Evolutionary conservation across 2,113 vertebrate species (phyloP).

Genomic region (Leptosomus discolor): DNA sequence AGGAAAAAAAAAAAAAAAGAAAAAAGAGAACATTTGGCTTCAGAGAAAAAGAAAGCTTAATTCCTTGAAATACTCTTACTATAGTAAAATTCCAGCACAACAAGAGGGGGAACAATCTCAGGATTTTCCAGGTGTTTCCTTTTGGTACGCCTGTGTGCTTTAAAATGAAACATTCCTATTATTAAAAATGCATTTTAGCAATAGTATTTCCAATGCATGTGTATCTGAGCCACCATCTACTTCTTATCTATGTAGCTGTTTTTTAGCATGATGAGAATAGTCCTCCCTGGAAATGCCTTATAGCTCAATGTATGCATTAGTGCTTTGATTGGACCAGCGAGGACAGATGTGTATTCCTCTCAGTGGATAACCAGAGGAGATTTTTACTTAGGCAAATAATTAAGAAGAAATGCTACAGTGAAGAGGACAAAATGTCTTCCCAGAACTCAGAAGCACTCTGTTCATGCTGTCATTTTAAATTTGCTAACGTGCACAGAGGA

Average conservation of each 20-base stretch:
- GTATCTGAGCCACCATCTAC: neutral
- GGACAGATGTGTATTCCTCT: neutral
- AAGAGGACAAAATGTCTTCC: neutral
- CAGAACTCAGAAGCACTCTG: neutral
- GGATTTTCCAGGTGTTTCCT: neutral
- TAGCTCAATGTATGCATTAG: neutral
- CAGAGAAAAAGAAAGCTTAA: neutral
- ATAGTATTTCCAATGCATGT: neutral
- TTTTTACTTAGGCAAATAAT: constrained; percentile 6
- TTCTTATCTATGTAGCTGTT: neutral
- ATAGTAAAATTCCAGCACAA: neutral
- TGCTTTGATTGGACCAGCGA: neutral
- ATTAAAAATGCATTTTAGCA: neutral
- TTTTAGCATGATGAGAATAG: neutral
- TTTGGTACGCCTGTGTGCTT: neutral
- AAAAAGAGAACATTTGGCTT: neutral
- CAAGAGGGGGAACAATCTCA: neutral
- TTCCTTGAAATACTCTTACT: neutral
- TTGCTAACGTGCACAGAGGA: neutral
- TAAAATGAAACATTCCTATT: neutral
- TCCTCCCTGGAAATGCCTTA: neutral
- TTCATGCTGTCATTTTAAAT: neutral
- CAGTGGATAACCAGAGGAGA: neutral
- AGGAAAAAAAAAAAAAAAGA: neutral
- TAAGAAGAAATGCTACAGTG: neutral